Base-by-base conservation (phyloP, 2,797 vertebrate genomes). In the Alca torda region DNA sequence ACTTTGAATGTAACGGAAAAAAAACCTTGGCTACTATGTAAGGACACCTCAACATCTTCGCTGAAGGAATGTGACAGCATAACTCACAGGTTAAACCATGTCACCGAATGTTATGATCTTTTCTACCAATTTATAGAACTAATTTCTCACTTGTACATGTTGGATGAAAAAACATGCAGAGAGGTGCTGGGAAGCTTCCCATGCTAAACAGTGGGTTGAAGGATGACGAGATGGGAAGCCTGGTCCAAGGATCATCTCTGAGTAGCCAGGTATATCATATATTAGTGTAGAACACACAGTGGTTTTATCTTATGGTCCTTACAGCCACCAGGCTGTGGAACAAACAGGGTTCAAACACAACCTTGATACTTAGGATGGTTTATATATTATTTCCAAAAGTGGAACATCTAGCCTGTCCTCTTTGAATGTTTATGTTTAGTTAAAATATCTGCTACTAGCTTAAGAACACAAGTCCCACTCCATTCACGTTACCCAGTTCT, bases 281-380 rank as follows among this genome's bases (percentile, higher is more conserved):
- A 37, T 39, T 17, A 39, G 1, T 12, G 8, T 9, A 39, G 9
- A 70, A 78, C 21, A 68, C 20, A 59, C 3, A 1, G 5, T 1
- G 2, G 13, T 39, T 76, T 65, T 33, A 53, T 48, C 24, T n/a
- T 67, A 16, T 2, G 5, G 16, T 7, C 37, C 26, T 57, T 57
- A 63, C 23, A 84, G 39, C 8, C 9, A 1, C 7, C 33, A 59
- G 11, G 16, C 39, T 72, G 31, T 10, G 13, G 10, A 35, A 11
- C 31, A 46, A 60, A 78, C 3, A 63, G 10, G 15, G 37, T 16
- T 84, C 39, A 89, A 61, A 77, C 54, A 84, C 8, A 90, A 39
- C 26, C 25, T 25, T 1, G 0, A 50, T 37, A 60, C 41, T 72
- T 56, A 19, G 20, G 33, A 53, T 6, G 0, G 28, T 31, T 84